phyloP scores from a whole-genome alignment of 1,140 invertebrate genomes.

The Panonychus citri region DNA sequence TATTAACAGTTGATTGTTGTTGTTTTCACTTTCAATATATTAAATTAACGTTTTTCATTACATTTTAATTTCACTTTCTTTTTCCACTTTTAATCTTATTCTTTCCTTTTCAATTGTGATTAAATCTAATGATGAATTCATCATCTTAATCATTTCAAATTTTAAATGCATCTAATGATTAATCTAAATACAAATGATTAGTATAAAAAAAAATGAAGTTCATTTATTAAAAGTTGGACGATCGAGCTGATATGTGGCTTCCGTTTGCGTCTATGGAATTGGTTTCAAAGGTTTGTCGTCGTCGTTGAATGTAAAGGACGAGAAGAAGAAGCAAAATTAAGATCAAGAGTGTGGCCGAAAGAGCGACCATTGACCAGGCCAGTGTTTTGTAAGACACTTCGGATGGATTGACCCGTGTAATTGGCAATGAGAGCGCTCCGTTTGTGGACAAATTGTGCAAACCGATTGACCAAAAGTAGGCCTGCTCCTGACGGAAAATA shows the following conservation, averaged over 20 bases:
- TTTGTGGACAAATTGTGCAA: constrained; percentile 5
- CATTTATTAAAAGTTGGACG: background rate
- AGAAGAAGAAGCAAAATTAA: constrained; percentile 14
- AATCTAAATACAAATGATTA: too few relatives aligned
- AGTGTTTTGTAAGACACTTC: constrained; percentile 12
- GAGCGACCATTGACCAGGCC: constrained; percentile 16
- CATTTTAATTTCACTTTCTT: too few relatives aligned
- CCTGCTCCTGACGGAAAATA: constrained; percentile 4
- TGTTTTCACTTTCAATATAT: too few relatives aligned
- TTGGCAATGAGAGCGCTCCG: constrained; percentile 1
- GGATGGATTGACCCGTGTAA: background rate
- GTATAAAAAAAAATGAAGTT: background rate
- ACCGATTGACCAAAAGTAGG: constrained; percentile 12
- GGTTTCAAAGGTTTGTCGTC: constrained; percentile 16
- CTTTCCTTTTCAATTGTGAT: too few relatives aligned
- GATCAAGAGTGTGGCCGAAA: constrained; percentile 13
- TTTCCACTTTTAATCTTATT: too few relatives aligned
- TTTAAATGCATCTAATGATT: too few relatives aligned
- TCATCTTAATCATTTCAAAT: too few relatives aligned
- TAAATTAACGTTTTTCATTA: too few relatives aligned
- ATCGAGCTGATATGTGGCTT: background rate
- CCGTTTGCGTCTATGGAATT: background rate
- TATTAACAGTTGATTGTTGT: too few relatives aligned
- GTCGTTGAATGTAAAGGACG: constrained; percentile 15
- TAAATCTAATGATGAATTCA: too few relatives aligned